Evolutionary conservation across 2,797 vertebrate genomes (phyloP), one percentile per base, ranked within the genome.

Genomic region (Erpetoichthys calabaricus): DNA sequence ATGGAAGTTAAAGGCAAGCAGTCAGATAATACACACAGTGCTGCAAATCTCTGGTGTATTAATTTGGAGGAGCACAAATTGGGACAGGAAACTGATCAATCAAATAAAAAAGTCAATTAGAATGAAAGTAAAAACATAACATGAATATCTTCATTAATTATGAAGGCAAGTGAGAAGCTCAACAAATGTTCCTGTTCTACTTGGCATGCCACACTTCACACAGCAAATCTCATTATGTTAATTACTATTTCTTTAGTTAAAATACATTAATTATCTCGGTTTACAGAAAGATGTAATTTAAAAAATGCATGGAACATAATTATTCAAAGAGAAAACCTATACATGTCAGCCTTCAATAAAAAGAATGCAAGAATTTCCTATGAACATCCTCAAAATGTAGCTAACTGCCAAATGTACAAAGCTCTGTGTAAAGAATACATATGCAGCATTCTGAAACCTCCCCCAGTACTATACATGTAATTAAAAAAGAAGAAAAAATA

Each of bases 171-270:
- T 62, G 64, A 70, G 61, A 25, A 53, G 64, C 63, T 67, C 61
- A 56, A 57, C 55, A 70, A 65, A 66, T 59, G 65, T 59, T 64
- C 58, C 61, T 58, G 60, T 47, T 61, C 47, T 58, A 41, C 67
- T 68, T 71, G 68, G 62, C 66, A 74, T 67, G 69, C 63, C 65
- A 69, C 65, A 66, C 66, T 71, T 63, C 66, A 65, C 68, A 69
- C 67, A 65, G 64, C 72, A 77, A 78, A 79, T 73, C 68, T 73
- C 69, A 75, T 77, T 70, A 80, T 75, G 70, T 74, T 73, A 74
- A 79, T 80, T 73, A 75, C 65, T 63, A 63, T 60, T 66, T 51
- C 67, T 72, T 74, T 69, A 76, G 70, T 67, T 64, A 63, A 56
- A 76, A 73, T 64, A 62, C 72, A 75, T 76, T 65, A 72, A 73